A percentile compares a stretch with the other conserved stretches of the same genome.
phyloP scores from a whole-genome alignment of 1,140 invertebrate species.

The Euschistus heros region DNA sequence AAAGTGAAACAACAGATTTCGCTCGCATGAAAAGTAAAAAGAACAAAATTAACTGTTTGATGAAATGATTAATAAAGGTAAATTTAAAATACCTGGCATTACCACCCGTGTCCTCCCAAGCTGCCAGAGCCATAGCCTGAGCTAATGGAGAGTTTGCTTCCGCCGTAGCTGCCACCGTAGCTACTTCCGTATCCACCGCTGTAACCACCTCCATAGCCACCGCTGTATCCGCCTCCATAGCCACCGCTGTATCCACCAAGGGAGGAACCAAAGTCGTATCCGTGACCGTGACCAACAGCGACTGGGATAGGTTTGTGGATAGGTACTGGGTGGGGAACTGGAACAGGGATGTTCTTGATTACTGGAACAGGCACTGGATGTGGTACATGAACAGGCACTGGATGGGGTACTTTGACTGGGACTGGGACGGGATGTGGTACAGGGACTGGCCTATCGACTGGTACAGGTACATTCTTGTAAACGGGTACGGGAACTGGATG shows the following conservation, averaged over 20 bases:
- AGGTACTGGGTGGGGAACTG: constrained; percentile 13
- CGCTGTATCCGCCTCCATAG: not conserved
- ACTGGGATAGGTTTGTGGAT: constrained; percentile 17
- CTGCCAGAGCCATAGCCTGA: not conserved
- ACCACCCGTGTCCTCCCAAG: no score
- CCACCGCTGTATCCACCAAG: not conserved
- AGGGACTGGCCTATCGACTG: constrained; percentile 9
- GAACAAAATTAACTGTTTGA: no score
- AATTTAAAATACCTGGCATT: no score
- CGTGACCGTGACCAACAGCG: not conserved
- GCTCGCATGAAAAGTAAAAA: no score
- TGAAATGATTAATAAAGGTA: no score
- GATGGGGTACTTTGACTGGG: constrained; percentile 1
- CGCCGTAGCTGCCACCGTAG: not conserved
- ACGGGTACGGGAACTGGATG: constrained; percentile 25
- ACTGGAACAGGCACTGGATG: constrained; percentile 22
- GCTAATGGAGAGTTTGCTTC: not conserved
- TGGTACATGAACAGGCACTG: not conserved
- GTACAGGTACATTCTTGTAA: constrained; percentile 1
- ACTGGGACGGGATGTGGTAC: constrained; percentile 4
- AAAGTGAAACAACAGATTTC: no score
- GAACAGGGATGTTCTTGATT: constrained; percentile 25
- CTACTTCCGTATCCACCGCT: not conserved
- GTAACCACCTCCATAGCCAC: not conserved
- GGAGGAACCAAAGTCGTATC: not conserved